Evolutionary conservation across 2,888 invertebrate species (phyloP).

Genomic region (Apamea epomidion): DNA sequence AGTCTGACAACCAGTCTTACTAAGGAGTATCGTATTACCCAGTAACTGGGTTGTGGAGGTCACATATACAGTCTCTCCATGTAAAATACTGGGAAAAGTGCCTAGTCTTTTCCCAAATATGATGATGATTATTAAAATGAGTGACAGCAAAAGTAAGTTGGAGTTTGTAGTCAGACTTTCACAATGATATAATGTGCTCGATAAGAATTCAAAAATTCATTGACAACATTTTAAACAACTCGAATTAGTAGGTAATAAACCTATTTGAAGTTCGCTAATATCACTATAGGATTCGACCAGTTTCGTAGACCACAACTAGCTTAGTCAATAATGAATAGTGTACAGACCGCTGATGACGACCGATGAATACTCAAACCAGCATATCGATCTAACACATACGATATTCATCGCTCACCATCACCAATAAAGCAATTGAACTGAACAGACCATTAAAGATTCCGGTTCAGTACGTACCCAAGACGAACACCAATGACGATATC

Average conservation of each 20-base stretch:
- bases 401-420: conserved; percentile 24
- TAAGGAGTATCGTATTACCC: no score
- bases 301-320: neutral
- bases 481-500: conserved; percentile 36
- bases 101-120: no score
- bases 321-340: neutral
- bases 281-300: neutral
- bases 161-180: neutral
- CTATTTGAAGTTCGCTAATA: neutral
- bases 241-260: neutral
- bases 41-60: no score
- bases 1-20: no score
- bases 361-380: conserved; percentile 8
- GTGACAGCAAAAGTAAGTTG: neutral
- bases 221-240: neutral
- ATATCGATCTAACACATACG: conserved; percentile 11
- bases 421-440: conserved; percentile 55
- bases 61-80: no score
- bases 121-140: neutral
- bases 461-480: conserved; percentile 46
- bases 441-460: conserved; percentile 58
- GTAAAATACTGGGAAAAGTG: no score
- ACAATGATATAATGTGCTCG: neutral
- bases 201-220: neutral
- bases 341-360: neutral